Evolutionary conservation across 2,797 vertebrate species (phyloP), one percentile per base, ranked within the genome.

Genomic region (Sylvia borin): DNA sequence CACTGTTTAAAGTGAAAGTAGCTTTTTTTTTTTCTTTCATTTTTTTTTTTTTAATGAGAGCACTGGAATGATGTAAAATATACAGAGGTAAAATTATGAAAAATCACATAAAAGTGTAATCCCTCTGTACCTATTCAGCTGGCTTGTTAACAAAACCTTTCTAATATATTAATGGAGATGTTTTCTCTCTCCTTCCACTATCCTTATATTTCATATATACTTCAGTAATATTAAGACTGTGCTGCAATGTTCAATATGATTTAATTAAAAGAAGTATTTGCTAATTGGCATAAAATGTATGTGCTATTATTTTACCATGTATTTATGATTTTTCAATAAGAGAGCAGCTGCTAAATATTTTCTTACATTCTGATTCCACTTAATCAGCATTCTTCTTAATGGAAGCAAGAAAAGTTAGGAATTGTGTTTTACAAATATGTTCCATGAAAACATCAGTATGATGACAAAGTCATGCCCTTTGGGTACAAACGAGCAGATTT

Each of bases 281-380:
- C 68, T 97, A 97, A 97, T 96, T 97, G 96, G 94, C 88, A 94
- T 97, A 96, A 97, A 95, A 95, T 96, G 94, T 95, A 94, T 94
- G 65, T 90, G 93, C 74, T 86, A 96, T 96, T 96, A 96, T 96
- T 97, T 97, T 94, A 82, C 90, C 92, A 93, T 96, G 88, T 96
- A 97, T 97, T 97, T 97, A 95, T 66, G 16, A 94, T 91, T 96
- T 95, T 91, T 91, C 94, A 97, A 76, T 94, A 96, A 90, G 64
- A 85, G 91, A 88, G 85, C 70, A 91, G 84, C 89, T 95, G 87
- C 66, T 96, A 93, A 93, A 91, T 90, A 95, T 92, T 91, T 97
- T 96, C 95, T 97, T 97, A 91, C 94, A 94, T 84, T 78, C 85
- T 92, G 85, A 85, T 95, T 95, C 70, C 61, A 91, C 77, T 91